Percentiles rank a stretch among this genome's conserved stretches.
These are phyloP conservation scores for Eriosoma lanigerum DNA, from an alignment of 1,140 invertebrate genomes.

Conservation along the genomic window DNA sequence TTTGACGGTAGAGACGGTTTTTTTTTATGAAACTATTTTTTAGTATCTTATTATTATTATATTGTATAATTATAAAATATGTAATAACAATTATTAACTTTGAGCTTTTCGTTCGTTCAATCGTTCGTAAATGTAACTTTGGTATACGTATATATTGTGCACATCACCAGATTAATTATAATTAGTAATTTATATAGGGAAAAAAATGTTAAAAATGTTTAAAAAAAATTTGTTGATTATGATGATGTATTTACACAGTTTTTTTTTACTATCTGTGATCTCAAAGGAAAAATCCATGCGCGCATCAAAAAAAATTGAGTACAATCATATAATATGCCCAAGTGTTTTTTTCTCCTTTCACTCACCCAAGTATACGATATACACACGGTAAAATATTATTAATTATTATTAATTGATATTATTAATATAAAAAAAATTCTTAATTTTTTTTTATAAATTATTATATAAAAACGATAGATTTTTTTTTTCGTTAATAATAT, in stretches of 20 bases:
- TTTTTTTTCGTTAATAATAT: slow-evolving; percentile 44
- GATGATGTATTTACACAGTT: slow-evolving; percentile 15
- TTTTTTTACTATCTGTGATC: slow-evolving; percentile 50
- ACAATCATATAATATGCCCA: slow-evolving; percentile 40
- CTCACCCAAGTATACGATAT: slow-evolving; percentile 51
- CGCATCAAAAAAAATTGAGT: slow-evolving; percentile 39
- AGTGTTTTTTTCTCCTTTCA: slow-evolving; percentile 45
- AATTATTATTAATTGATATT: slow-evolving; percentile 28
- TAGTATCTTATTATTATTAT: slow-evolving; percentile 46
- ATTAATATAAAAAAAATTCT: no score
- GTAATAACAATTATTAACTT: slow-evolving; percentile 17
- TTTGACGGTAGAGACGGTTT: slow-evolving; percentile 28
- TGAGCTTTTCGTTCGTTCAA: slow-evolving; percentile 48
- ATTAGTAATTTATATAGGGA: slow-evolving; percentile 49
- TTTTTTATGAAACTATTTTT: slow-evolving; percentile 42
- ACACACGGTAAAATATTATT: slow-evolving; percentile 47
- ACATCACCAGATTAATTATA: slow-evolving; percentile 44
- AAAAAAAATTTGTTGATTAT: slow-evolving; percentile 34
- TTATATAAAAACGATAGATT: background rate
- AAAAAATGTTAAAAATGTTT: slow-evolving; percentile 34
- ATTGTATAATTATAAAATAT: slow-evolving; percentile 13
- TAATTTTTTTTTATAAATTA: no score
- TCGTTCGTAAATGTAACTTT: slow-evolving; percentile 49
- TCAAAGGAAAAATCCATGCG: slow-evolving; percentile 49
- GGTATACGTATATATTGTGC: slow-evolving; percentile 52